phyloP scores from a whole-genome alignment of 2,888 invertebrate genomes.

The Eustalomyia histrio region DNA sequence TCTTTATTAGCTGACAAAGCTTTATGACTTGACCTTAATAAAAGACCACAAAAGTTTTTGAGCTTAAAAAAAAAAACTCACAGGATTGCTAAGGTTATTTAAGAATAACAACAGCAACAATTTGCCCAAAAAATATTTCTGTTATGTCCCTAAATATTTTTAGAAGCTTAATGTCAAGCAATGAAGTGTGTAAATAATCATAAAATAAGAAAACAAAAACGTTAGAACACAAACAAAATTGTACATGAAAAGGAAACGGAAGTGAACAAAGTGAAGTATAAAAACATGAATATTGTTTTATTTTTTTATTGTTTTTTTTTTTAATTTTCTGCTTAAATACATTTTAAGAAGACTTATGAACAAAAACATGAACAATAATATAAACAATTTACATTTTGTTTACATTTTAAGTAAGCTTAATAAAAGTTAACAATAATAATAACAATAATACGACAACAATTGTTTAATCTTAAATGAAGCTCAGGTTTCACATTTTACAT shows the following conservation, averaged over 20 bases:
- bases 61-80: background rate
- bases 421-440: background rate
- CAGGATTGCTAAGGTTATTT: conserved; percentile 11
- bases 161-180: conserved; percentile 24
- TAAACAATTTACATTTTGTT: background rate
- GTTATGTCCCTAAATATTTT: background rate
- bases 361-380: background rate
- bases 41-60: conserved; percentile 21
- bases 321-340: conserved; percentile 29
- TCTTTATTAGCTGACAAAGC: conserved; percentile 46
- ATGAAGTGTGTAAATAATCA: conserved; percentile 46
- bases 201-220: conserved; percentile 19
- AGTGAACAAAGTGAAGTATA: background rate
- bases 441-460: background rate
- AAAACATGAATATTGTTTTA: conserved; percentile 26
- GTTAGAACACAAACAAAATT: background rate
- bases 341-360: conserved; percentile 28
- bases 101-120: background rate
- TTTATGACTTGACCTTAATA: conserved; percentile 41
- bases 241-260: conserved; percentile 25
- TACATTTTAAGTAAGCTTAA: background rate
- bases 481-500: background rate
- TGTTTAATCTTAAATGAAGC: background rate
- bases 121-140: background rate
- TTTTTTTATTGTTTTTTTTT: background rate